Conservation (phyloP, 2,113 vertebrate genomes). For the Cinclus mexicanus region DNA sequence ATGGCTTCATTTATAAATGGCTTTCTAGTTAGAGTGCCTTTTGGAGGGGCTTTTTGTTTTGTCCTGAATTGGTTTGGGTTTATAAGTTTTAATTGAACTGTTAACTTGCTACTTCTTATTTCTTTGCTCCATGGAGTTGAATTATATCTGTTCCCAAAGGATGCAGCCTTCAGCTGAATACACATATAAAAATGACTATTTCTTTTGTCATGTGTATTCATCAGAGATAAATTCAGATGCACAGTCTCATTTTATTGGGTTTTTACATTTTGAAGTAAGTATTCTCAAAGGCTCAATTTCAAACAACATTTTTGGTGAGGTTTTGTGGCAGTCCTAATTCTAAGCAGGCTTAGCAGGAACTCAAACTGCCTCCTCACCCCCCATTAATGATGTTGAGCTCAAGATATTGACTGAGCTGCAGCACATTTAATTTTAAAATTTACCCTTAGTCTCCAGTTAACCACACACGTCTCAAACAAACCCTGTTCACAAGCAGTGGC, state of each 20-base stretch:
- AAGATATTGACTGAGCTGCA: not conserved
- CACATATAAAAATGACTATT: not conserved
- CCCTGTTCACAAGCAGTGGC: not conserved
- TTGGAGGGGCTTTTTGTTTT: not conserved
- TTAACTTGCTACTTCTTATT: not conserved
- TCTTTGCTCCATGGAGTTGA: not conserved
- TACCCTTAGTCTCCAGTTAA: not conserved
- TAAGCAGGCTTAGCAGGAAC: not conserved
- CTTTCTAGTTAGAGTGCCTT: not conserved
- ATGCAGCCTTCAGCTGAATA: not conserved
- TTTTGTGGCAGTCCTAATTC: not conserved
- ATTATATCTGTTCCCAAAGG: not conserved
- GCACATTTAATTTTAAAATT: not conserved
- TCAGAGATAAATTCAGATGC: not conserved
- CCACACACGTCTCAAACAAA: not conserved
- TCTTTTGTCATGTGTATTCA: not conserved
- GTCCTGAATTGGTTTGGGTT: not conserved
- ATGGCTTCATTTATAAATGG: not conserved
- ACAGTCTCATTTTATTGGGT: not conserved
- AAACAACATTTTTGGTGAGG: not conserved
- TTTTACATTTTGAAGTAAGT: not conserved
- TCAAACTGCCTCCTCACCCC: not conserved
- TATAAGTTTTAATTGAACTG: not conserved
- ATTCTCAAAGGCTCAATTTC: not conserved
- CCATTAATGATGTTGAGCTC: not conserved